A percentile compares a stretch with the other conserved stretches of the same genome.
Evolutionary conservation across 2,113 vertebrate species (phyloP).

Genomic region (Lota lota): DNA sequence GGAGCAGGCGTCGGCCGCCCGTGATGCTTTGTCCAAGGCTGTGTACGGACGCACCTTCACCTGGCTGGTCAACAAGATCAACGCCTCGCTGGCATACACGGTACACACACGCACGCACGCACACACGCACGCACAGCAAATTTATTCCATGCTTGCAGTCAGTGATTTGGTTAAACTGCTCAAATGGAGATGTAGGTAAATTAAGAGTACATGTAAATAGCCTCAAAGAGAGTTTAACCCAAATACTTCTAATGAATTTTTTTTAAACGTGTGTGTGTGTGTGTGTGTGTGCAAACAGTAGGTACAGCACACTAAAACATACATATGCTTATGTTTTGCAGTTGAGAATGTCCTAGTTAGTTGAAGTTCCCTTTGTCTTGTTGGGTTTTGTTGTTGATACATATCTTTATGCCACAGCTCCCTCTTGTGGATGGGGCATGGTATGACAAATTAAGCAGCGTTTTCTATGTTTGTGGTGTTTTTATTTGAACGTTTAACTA

Average conservation of each 20-base stretch:
- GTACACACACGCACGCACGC: constrained; percentile 55
- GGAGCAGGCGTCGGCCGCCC: constrained; percentile 89
- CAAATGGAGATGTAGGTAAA: not conserved
- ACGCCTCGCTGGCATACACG: constrained; percentile 86
- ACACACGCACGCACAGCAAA: no score
- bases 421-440: constrained; percentile 43
- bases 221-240: no score
- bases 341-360: no score
- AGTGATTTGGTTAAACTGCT: no score
- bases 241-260: no score
- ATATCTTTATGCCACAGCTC: constrained; percentile 21
- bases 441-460: not conserved
- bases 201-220: not conserved
- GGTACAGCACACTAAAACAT: not conserved
- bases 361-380: not conserved
- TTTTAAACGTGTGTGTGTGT: not conserved
- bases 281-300: not conserved
- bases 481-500: not conserved
- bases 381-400: not conserved
- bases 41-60: constrained; percentile 94
- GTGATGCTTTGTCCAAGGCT: constrained; percentile 91
- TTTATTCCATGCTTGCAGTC: not conserved
- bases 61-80: constrained; percentile 97
- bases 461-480: not conserved
- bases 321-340: no score